Conservation (phyloP, 2,797 vertebrate species). For the Rhabdophis nuchalis region DNA sequence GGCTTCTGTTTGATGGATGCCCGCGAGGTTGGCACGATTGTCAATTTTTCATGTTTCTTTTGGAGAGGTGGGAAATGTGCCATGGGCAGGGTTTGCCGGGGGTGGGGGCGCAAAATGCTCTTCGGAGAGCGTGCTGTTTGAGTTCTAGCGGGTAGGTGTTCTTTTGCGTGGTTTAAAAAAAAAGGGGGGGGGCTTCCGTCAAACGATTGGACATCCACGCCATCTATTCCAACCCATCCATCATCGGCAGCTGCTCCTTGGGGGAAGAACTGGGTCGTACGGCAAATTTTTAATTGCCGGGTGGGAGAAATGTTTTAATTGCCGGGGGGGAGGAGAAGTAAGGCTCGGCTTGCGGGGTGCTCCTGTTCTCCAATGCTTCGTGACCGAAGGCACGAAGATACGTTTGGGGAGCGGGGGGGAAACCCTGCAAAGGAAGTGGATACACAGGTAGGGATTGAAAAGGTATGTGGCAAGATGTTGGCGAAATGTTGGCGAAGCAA, state of each 20-base stretch:
- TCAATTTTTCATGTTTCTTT: conserved; percentile 44
- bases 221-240: conserved; percentile 37
- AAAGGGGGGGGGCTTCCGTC: conserved; percentile 13
- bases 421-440: conserved; percentile 37
- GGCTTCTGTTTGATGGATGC: conserved; percentile 45
- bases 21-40: conserved; percentile 41
- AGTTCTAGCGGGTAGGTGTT: conserved; percentile 33
- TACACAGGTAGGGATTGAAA: conserved; percentile 51
- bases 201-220: conserved; percentile 39
- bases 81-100: conserved; percentile 38
- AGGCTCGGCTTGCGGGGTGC: conserved; percentile 41
- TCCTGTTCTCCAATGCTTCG: conserved; percentile 40
- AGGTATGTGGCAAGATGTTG: conserved; percentile 54
- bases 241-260: conserved; percentile 8
- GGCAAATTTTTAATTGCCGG: conserved; percentile 44
- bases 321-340: conserved; percentile 32
- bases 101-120: conserved; percentile 10
- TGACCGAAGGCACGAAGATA: conserved; percentile 49
- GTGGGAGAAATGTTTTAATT: neutral
- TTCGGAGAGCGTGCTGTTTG: conserved; percentile 48
- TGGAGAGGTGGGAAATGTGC: conserved; percentile 38
- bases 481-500: conserved; percentile 42
- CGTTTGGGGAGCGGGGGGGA: neutral
- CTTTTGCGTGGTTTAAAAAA: conserved; percentile 30
- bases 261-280: conserved; percentile 40